Evolutionary conservation across 2,888 invertebrate species (phyloP).

Genomic region (Dryobota labecula): DNA sequence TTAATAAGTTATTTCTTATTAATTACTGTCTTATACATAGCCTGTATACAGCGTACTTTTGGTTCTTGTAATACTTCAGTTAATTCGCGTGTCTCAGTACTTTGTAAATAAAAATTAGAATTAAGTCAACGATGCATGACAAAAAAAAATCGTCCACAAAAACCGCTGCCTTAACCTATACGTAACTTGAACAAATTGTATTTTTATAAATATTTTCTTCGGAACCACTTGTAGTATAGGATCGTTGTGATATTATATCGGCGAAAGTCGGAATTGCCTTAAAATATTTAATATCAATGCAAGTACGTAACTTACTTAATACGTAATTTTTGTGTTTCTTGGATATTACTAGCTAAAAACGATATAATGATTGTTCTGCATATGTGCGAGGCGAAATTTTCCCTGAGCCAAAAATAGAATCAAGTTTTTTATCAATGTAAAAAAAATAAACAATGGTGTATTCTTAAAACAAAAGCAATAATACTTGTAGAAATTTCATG

Average conservation of each 20-base stretch:
- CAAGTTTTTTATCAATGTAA: not conserved
- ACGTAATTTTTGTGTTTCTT: conserved; percentile 64
- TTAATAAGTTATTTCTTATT: conserved; percentile 17
- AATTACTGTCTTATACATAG: not conserved
- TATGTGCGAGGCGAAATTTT: not conserved
- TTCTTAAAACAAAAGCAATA: not conserved
- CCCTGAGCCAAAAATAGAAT: not conserved
- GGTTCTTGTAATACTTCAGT: conserved; percentile 9
- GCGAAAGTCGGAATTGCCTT: conserved; percentile 77
- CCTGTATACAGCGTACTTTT: not conserved
- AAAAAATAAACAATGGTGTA: too few species aligned
- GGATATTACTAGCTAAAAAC: conserved; percentile 22
- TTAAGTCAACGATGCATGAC: conserved; percentile 84
- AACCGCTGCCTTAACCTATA: conserved; percentile 77
- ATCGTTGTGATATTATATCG: conserved; percentile 81
- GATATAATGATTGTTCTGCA: not conserved
- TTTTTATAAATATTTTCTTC: conserved; percentile 72
- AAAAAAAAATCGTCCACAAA: conserved; percentile 78
- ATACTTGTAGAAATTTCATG: not conserved
- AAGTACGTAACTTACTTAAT: conserved; percentile 67
- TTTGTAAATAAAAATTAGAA: conserved; percentile 80
- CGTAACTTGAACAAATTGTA: conserved; percentile 83
- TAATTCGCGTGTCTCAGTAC: conserved; percentile 57
- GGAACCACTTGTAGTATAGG: conserved; percentile 75
- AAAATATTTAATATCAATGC: conserved; percentile 75